Percentiles rank a stretch among this genome's conserved stretches.
These are phyloP conservation scores for Syngnathus rostellatus DNA, from an alignment of 2,797 vertebrate genomes.

Conservation along the genomic window DNA sequence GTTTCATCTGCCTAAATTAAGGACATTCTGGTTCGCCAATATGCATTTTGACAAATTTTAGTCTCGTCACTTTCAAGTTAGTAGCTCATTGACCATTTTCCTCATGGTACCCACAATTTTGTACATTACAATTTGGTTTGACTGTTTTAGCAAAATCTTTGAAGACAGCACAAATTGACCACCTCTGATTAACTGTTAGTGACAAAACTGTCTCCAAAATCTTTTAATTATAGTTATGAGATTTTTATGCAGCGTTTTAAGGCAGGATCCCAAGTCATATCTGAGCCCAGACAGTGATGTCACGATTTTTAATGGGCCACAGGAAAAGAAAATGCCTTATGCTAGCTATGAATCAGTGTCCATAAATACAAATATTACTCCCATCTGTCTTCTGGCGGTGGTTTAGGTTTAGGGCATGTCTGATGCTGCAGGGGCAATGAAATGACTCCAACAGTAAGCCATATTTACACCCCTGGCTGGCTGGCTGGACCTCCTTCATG, in stretches of 20 bases:
- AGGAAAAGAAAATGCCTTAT: conserved; percentile 6
- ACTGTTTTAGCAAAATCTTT: neutral
- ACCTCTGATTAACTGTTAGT: neutral
- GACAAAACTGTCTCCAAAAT: neutral
- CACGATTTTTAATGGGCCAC: conserved; percentile 24
- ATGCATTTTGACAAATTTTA: neutral
- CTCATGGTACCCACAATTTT: neutral
- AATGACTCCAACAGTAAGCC: conserved; percentile 41
- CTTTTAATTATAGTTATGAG: conserved; percentile 1
- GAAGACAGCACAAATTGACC: neutral
- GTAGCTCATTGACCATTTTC: neutral
- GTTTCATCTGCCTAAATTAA: neutral
- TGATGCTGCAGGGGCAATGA: conserved; percentile 19
- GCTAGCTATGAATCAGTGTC: conserved; percentile 38
- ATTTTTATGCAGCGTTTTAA: neutral
- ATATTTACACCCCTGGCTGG: conserved; percentile 44
- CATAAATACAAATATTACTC: conserved; percentile 33
- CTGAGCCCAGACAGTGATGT: conserved; percentile 33
- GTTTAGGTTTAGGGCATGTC: neutral
- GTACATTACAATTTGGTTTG: neutral
- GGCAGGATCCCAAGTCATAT: conserved; percentile 15
- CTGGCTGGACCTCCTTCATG: conserved; percentile 22
- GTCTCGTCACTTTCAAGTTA: neutral
- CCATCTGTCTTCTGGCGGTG: conserved; percentile 20
- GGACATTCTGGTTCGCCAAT: neutral